Evolutionary conservation across 2,797 vertebrate species (phyloP), one percentile per base, ranked within the genome.

Genomic region (Aeoliscus strigatus): DNA sequence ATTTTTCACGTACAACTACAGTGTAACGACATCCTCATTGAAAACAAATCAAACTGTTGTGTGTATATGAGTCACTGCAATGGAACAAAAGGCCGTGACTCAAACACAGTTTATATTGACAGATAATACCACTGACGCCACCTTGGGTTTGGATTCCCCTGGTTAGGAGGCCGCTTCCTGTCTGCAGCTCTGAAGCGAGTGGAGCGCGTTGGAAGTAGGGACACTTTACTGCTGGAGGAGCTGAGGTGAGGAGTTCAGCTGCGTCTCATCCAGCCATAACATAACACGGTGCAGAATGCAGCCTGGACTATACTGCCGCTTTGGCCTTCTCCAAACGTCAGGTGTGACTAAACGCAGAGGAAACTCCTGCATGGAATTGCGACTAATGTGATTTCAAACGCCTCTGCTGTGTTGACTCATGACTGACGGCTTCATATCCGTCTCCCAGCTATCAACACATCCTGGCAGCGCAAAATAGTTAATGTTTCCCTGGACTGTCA

Each of bases 401-500:
- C 11, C 51, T 60, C 43, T 26, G 61, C 63, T 36, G 34, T 6
- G 1, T 13, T 53, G 60, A 9, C 11, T 74, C 61, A 83, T 63
- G 75, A 87, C 16, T 79, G 85, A 81, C 80, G 73, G 51, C 51
- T 57, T 81, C 71, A 69, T 80, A 85, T 81, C 73, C 74, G 77
- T 78, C 66, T 54, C 42, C 67, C 59, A 53, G 51, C 37, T 60
- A 32, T 37, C 26, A 42, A 43, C 42, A 48, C 46, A 79, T 32
- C 33, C 57, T 36, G 39, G 72, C 63, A 61, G 55, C 51, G n/a
- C 48, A 77, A 75, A 86, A 77, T 26, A 75, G 81, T 85, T 79
- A 82, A 87, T 85, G 83, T 87, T 83, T 76, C 83, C 50, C 70
- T 47, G 63, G 33, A 53, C 58, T 72, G 83, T 82, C 80, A 60